Base-by-base conservation (phyloP, 2,113 vertebrate genomes). In the Sinosuthora webbiana region DNA sequence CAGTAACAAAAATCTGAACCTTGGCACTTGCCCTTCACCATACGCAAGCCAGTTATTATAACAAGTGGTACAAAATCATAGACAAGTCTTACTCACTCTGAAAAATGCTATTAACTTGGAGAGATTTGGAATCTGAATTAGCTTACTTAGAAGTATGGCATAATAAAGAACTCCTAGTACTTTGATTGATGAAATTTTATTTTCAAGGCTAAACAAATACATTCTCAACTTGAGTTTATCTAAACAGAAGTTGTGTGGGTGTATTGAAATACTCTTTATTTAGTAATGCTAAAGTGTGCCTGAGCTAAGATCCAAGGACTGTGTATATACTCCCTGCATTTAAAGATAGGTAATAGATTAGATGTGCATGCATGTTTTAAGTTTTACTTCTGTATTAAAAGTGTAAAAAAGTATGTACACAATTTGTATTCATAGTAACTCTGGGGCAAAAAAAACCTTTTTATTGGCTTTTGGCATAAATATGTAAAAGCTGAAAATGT, bases 401-500 rank as follows among this genome's bases (percentile, higher is more conserved):
- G n/a, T 53, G 18, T 13, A 13, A 42, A 35, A 47, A 60, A 21
- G 6, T 30, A 28, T 11, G 6, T 42, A 18, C 10, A 3, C 8
- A 25, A 47, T 60, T 57, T 50, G 6, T 53, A 25, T 78, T 62
- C 25, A 3, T 49, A 37, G 23, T 56, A 57, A 31, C 25, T 52
- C 21, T 1, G 2, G 5, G 9, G 5, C 3, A 2, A 0, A 1
- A 2, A 4, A 4, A 19, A 11, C 35, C 19, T 49, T 67, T 65
- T 83, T 55, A 69, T 17, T 90, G 19, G 7, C n/a, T 93, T 91
- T 47, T 62, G 55, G 13, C 37, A 33, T 55, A 33, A 47, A 47
- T 14, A 4, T 52, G 12, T 74, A 69, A 68, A 68, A 87, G 39
- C 39, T 86, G 49, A 79, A 85, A 84, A 81, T 31, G 19, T 42